These are phyloP conservation scores for Myopa testacea DNA, from an alignment of 2,888 invertebrate genomes.

Conservation along the genomic window DNA sequence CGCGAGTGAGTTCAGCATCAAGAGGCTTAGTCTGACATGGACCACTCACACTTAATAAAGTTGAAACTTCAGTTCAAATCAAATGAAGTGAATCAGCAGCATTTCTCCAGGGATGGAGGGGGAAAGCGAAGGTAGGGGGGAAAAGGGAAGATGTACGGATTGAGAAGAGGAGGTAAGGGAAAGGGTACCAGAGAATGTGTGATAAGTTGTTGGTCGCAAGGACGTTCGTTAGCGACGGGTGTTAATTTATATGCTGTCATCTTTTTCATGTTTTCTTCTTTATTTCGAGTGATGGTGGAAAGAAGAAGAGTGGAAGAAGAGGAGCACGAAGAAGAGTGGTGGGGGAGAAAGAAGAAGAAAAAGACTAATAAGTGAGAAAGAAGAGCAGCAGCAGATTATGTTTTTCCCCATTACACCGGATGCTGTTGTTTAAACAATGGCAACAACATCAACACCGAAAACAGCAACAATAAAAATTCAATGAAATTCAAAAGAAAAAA, in stretches of 20 bases:
- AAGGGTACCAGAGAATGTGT: too few relatives aligned
- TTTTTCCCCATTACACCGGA: too few relatives aligned
- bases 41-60: constrained; percentile 16
- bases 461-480: neutral
- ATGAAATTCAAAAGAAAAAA: neutral
- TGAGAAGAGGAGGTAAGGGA: neutral
- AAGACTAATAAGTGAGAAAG: too few relatives aligned
- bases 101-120: too few relatives aligned
- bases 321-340: neutral
- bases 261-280: neutral
- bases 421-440: too few relatives aligned
- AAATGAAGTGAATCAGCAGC: too few relatives aligned
- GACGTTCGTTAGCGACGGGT: constrained; percentile 11
- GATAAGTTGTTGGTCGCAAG: neutral
- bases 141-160: neutral
- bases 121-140: too few relatives aligned
- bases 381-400: too few relatives aligned
- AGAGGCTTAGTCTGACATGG: too few relatives aligned
- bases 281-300: neutral
- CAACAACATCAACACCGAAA: constrained; percentile 2
- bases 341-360: neutral
- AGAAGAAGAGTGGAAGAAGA: neutral
- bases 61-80: too few relatives aligned
- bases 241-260: neutral
- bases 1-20: too few relatives aligned